These are phyloP conservation scores for Spisula solida DNA, from an alignment of 2,888 invertebrate species.

Conservation along the genomic window DNA sequence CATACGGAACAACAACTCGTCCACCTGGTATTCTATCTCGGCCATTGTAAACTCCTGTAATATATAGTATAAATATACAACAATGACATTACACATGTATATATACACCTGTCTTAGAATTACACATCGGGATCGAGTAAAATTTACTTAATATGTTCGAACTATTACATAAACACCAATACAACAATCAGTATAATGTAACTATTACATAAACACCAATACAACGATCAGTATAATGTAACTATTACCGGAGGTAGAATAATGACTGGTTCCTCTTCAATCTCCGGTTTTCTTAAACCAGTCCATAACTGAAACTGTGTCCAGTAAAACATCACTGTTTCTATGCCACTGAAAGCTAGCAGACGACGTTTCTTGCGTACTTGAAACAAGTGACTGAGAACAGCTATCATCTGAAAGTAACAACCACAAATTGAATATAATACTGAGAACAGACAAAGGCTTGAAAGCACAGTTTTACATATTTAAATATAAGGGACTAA, in stretches of 20 bases:
- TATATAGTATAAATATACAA: background rate
- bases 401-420: slow-evolving; percentile 82
- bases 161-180: too few relatives aligned
- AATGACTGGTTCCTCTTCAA: slow-evolving; percentile 78
- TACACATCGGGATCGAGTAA: too few relatives aligned
- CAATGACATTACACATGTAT: background rate
- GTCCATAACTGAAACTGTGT: slow-evolving; percentile 78
- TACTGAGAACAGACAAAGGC: too few relatives aligned
- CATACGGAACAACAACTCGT: slow-evolving; percentile 87
- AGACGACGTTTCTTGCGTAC: slow-evolving; percentile 78
- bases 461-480: too few relatives aligned
- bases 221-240: background rate
- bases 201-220: too few relatives aligned
- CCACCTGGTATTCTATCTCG: slow-evolving; percentile 87
- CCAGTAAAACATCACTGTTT: slow-evolving; percentile 82
- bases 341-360: slow-evolving; percentile 78
- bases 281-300: slow-evolving; percentile 68
- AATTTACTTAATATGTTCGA: too few relatives aligned
- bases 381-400: slow-evolving; percentile 81
- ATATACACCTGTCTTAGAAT: too few relatives aligned
- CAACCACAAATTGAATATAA: too few relatives aligned
- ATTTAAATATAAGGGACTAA: too few relatives aligned
- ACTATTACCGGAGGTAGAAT: slow-evolving; percentile 84
- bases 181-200: too few relatives aligned
- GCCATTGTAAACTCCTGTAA: slow-evolving; percentile 87